Evolutionary conservation across 2,113 vertebrate genomes (phyloP), one percentile per base, ranked within the genome.

Genomic region (Cromileptes altivelis): DNA sequence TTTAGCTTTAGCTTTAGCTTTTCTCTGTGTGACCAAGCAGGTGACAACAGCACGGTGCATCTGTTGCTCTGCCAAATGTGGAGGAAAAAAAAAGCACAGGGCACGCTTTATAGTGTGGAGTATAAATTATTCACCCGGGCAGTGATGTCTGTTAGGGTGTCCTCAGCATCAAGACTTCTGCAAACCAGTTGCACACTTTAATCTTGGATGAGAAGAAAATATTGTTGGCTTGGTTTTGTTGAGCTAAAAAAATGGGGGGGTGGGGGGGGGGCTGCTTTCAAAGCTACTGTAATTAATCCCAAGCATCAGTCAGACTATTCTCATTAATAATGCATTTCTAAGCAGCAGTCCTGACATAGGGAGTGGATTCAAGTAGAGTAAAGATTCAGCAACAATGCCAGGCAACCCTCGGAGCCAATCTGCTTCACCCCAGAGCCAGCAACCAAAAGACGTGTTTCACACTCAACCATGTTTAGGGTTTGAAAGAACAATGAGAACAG

Each of bases 251-350:
- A 56, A 37, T 23, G 8, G 10, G 61, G 23, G 18, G 10, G 4
- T 56, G 4, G 61, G 23, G 18, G 10, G 4, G 52, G 4, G 50
- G 0, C 4, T 19, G 2, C 63, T 88, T 79, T 78, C 47, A 80
- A 75, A 87, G 88, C 84, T 88, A 89, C 85, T 86, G 90, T 90
- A 94, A 94, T 90, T 93, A 94, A 91, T 91, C 90, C 82, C 75
- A 75, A 77, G 71, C 90, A 92, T 85, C 90, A 89, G 82, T 85
- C 85, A 63, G 85, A 37, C 70, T 65, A 49, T 73, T 86, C 88
- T 92, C 91, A 93, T 93, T 90, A 93, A 94, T 94, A 92, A 93
- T 93, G 85, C 81, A 91, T 94, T 86, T 83, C 50, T 40, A 71
- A 89, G 90, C 89, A 80, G 86, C 88, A 85, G 89, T 67, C 77